Percentiles rank a stretch among this genome's conserved stretches.
Conservation (phyloP, 2,797 vertebrate species). For the Gymnoscopelus microlampas region DNA sequence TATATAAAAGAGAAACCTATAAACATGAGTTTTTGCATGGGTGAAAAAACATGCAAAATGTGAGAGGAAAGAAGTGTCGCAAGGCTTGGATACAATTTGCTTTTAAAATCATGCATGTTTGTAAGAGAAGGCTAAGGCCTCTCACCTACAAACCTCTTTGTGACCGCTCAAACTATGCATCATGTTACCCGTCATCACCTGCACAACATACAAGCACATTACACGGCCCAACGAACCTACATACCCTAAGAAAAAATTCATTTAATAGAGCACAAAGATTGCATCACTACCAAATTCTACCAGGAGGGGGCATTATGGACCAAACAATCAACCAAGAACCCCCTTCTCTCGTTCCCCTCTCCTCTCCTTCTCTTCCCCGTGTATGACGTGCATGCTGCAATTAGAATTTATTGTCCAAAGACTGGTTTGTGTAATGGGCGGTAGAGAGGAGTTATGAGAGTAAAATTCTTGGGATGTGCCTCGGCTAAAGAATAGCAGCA, state of each 20-base stretch:
- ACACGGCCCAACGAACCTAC: conserved; percentile 3
- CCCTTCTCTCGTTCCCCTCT: not conserved
- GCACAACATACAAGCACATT: conserved; percentile 11
- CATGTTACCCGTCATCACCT: not conserved
- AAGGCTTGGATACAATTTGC: too few relatives aligned
- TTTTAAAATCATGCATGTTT: too few relatives aligned
- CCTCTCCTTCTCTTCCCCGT: conserved; percentile 21
- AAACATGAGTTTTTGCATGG: too few relatives aligned
- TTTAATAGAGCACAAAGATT: conserved; percentile 4
- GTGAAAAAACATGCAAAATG: too few relatives aligned
- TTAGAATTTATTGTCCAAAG: conserved; percentile 80
- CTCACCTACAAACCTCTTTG: not conserved
- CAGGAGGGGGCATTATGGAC: conserved; percentile 68
- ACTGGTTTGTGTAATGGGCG: conserved; percentile 66
- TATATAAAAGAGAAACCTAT: too few relatives aligned
- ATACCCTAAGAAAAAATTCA: too few relatives aligned
- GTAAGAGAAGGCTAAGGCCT: too few relatives aligned
- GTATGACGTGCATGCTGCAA: conserved; percentile 71
- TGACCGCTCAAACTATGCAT: not conserved
- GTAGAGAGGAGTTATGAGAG: conserved; percentile 57
- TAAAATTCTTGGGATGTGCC: conserved; percentile 64
- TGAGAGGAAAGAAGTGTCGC: too few relatives aligned
- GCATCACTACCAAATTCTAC: not conserved
- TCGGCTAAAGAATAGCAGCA: not conserved
- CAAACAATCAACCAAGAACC: conserved; percentile 54